These are phyloP conservation scores for Solea solea DNA, from an alignment of 2,113 vertebrate species.

Conservation along the genomic window DNA sequence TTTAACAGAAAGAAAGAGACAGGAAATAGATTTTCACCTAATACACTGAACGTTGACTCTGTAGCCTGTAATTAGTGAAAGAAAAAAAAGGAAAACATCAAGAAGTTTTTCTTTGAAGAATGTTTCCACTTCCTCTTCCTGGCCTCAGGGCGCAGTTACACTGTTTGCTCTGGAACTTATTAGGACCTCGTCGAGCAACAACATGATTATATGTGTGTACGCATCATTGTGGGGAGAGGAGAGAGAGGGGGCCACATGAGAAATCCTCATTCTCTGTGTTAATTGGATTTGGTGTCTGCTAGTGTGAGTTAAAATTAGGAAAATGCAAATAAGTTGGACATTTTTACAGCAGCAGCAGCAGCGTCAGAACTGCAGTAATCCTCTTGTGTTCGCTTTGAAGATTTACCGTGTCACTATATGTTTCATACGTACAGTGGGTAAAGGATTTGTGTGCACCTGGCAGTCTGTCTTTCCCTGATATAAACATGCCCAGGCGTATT, in stretches of 20 bases:
- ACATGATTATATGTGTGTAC: slow-evolving; percentile 35
- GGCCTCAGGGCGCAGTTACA: slow-evolving; percentile 50
- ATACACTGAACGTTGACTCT: slow-evolving; percentile 27
- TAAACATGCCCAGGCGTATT: slow-evolving; percentile 74
- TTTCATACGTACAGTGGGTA: slow-evolving; percentile 9
- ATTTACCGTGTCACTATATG: slow-evolving; percentile 3
- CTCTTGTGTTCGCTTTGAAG: slow-evolving; percentile 7
- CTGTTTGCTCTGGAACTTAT: slow-evolving; percentile 69
- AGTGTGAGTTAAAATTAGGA: slow-evolving; percentile 28
- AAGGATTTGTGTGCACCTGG: slow-evolving; percentile 4
- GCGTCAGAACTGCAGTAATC: slow-evolving; percentile 20
- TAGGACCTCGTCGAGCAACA: slow-evolving; percentile 48
- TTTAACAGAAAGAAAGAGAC: not conserved
- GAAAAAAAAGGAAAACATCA: slow-evolving; percentile 13
- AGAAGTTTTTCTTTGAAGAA: slow-evolving; percentile 60
- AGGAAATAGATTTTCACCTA: not conserved
- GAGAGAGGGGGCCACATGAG: not conserved
- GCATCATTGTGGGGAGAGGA: not conserved
- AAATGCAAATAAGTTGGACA: not conserved
- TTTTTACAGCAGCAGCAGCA: no score
- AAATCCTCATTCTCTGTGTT: slow-evolving; percentile 6
- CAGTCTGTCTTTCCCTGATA: slow-evolving; percentile 17
- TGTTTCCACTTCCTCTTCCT: slow-evolving; percentile 70
- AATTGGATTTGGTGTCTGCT: slow-evolving; percentile 39
- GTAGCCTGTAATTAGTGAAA: slow-evolving; percentile 61